Percentiles rank a stretch among this genome's conserved stretches.
These are phyloP conservation scores for Drosophila biarmipes DNA, from an alignment of 1,140 invertebrate species.

Conservation along the genomic window DNA sequence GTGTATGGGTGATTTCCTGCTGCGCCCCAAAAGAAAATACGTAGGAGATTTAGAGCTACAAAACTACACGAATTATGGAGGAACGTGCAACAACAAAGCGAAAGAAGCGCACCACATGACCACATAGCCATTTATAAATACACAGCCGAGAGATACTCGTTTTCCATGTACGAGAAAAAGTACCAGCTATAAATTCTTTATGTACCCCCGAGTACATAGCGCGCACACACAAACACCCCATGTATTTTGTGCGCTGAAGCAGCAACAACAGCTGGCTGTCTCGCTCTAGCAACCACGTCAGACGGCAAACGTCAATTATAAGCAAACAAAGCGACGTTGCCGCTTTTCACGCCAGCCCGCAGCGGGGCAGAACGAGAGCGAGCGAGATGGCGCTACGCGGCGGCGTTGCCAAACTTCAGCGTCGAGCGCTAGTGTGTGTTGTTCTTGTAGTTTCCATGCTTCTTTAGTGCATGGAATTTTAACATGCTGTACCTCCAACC, in stretches of 20 bases:
- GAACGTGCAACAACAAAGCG: conserved; percentile 73
- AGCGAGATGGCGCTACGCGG: conserved; percentile 17
- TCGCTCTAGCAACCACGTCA: conserved; percentile 72
- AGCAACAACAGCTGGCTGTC: conserved; percentile 65
- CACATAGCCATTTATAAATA: conserved; percentile 78
- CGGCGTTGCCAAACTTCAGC: conserved; percentile 42
- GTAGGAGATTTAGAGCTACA: conserved; percentile 55
- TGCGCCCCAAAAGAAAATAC: conserved; percentile 69
- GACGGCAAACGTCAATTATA: conserved; percentile 82
- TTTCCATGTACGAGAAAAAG: conserved; percentile 71
- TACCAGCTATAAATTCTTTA: conserved; percentile 82
- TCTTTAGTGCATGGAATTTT: conserved; percentile 75
- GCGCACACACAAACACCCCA: conserved; percentile 18
- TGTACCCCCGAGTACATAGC: conserved; percentile 68
- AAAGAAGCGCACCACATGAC: conserved; percentile 65
- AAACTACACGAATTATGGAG: conserved; percentile 75
- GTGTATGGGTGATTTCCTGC: conserved; percentile 70
- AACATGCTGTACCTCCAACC: conserved; percentile 63
- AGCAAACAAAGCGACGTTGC: conserved; percentile 73
- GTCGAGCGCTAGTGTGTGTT: conserved; percentile 48
- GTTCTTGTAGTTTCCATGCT: conserved; percentile 78
- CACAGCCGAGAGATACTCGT: conserved; percentile 67
- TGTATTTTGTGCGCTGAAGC: conserved; percentile 74
- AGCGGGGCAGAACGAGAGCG: conserved; percentile 9
- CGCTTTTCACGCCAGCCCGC: conserved; percentile 41